phyloP scores from a whole-genome alignment of 2,888 invertebrate genomes.

The Polyommatus icarus region DNA sequence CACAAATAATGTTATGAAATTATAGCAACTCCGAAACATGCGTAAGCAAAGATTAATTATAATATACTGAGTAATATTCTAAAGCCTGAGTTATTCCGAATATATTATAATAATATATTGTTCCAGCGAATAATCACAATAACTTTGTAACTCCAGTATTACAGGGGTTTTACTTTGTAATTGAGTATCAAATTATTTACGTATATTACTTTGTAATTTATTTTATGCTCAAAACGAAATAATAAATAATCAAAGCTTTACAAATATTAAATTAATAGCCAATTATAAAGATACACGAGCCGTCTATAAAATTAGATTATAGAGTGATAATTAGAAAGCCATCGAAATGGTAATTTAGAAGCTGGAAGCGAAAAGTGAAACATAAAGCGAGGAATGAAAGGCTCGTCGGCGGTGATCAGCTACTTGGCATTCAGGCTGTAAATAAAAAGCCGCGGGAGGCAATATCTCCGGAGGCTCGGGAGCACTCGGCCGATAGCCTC shows the following conservation, averaged over 20 bases:
- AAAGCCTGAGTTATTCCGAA: background rate
- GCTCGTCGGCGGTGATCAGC: constrained; percentile 47
- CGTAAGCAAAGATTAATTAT: constrained; percentile 7
- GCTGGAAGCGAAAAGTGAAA: constrained; percentile 4
- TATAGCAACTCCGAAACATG: constrained; percentile 3
- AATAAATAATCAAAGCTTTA: background rate
- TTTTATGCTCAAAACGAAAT: background rate
- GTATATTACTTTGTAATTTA: background rate
- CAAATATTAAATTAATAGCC: background rate
- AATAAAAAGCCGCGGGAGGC: constrained; percentile 63
- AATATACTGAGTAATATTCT: background rate
- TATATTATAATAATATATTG: constrained; percentile 1
- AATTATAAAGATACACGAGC: background rate
- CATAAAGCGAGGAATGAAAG: constrained; percentile 44
- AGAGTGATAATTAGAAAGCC: background rate
- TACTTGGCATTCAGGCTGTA: constrained; percentile 55
- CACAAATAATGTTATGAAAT: constrained; percentile 1
- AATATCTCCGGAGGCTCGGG: constrained; percentile 58
- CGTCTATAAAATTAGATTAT: background rate
- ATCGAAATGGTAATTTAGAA: constrained; percentile 5
- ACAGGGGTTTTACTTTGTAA: background rate
- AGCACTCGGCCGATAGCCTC: constrained; percentile 37
- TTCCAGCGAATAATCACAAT: background rate
- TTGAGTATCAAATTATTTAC: background rate
- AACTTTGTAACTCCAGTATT: background rate